Evolutionary conservation across 2,797 vertebrate species (phyloP).

Genomic region (Capromys pilorides): DNA sequence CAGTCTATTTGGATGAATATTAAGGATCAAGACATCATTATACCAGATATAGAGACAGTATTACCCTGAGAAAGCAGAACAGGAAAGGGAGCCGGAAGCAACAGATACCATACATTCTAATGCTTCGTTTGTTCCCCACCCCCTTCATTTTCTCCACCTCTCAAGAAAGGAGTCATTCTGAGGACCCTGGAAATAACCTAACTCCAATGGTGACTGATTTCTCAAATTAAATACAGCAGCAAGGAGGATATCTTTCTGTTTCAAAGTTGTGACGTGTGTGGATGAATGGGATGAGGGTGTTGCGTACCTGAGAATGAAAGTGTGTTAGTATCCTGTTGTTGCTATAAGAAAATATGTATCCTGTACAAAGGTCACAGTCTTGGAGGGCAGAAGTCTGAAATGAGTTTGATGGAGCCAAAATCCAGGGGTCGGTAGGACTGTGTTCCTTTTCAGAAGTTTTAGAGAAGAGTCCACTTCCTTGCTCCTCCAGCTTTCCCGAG

Average conservation of each 20-base stretch:
- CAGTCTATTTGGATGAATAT: neutral
- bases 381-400: neutral
- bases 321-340: neutral
- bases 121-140: neutral
- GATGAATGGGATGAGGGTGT: neutral
- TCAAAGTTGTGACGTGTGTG: neutral
- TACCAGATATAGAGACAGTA: neutral
- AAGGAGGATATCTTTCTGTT: neutral
- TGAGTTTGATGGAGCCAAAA: neutral
- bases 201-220: neutral
- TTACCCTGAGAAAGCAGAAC: neutral
- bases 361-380: neutral
- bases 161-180: neutral
- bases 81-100: neutral
- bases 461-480: neutral
- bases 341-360: neutral
- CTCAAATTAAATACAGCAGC: neutral
- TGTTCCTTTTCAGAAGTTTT: neutral
- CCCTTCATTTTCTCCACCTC: neutral
- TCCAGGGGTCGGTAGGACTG: neutral
- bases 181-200: neutral
- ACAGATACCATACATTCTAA: neutral
- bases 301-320: constrained; percentile 3
- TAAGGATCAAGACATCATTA: neutral
- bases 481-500: neutral